Evolutionary conservation across 2,797 vertebrate species (phyloP).

Genomic region (Syndactyla subalaris): DNA sequence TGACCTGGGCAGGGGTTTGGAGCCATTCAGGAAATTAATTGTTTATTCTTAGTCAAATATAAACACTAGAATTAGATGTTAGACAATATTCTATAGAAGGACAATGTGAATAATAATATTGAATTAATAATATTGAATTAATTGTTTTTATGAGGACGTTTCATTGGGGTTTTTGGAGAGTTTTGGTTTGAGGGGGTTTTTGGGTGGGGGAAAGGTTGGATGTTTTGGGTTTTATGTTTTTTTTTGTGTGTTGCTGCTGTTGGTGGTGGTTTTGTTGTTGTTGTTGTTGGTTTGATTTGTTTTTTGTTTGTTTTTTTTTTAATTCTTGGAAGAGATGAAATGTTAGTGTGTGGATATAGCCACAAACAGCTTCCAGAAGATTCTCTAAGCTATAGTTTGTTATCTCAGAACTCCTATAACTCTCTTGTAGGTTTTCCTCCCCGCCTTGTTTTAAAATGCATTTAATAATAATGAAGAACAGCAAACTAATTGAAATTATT

Average conservation of each 20-base stretch:
- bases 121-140: neutral
- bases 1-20: neutral
- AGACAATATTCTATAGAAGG: neutral
- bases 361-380: neutral
- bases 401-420: neutral
- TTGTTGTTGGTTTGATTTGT: neutral
- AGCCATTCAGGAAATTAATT: neutral
- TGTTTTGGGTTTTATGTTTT: neutral
- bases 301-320: neutral
- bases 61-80: neutral
- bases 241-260: neutral
- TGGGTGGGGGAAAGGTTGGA: too few species aligned
- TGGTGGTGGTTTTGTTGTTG: neutral
- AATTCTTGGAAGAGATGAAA: neutral
- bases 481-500: slow-evolving; percentile 44
- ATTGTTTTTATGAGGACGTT: neutral
- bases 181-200: neutral
- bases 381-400: neutral
- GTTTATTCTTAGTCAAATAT: neutral
- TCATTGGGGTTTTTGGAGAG: fast-evolving
- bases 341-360: neutral
- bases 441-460: neutral
- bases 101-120: neutral
- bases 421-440: neutral
- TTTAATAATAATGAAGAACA: slow-evolving; percentile 36